Conservation (phyloP, 2,113 vertebrate genomes). For the Athene noctua region DNA sequence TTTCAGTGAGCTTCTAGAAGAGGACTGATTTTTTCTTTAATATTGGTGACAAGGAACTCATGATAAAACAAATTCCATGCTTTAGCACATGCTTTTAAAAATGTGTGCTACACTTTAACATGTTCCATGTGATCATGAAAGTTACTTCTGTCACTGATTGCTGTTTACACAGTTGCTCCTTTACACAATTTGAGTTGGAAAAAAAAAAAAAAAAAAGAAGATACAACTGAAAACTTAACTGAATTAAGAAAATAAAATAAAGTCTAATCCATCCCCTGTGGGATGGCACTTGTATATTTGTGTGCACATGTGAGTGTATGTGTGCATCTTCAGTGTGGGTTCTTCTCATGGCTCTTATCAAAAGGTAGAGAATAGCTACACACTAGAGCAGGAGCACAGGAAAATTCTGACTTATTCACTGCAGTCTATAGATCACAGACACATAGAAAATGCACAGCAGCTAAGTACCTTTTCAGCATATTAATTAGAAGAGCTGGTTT, state of each 20-base stretch:
- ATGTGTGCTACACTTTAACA: neutral
- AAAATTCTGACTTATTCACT: neutral
- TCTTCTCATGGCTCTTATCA: neutral
- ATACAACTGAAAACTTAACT: neutral
- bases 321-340: rapidly evolving
- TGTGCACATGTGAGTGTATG: rapidly evolving
- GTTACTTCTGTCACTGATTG: neutral
- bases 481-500: neutral
- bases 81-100: neutral
- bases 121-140: neutral
- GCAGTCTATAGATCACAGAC: neutral
- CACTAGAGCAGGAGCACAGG: neutral
- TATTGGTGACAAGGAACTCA: neutral
- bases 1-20: neutral
- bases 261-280: neutral
- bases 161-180: neutral
- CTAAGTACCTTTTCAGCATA: neutral
- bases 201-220: neutral
- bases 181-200: neutral
- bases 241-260: neutral
- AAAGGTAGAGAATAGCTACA: neutral
- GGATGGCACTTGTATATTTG: neutral
- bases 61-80: neutral
- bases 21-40: neutral
- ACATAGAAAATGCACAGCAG: neutral